Percentiles rank a stretch among this genome's conserved stretches.
phyloP scores from a whole-genome alignment of 2,888 invertebrate genomes.

The Celastrina argiolus region DNA sequence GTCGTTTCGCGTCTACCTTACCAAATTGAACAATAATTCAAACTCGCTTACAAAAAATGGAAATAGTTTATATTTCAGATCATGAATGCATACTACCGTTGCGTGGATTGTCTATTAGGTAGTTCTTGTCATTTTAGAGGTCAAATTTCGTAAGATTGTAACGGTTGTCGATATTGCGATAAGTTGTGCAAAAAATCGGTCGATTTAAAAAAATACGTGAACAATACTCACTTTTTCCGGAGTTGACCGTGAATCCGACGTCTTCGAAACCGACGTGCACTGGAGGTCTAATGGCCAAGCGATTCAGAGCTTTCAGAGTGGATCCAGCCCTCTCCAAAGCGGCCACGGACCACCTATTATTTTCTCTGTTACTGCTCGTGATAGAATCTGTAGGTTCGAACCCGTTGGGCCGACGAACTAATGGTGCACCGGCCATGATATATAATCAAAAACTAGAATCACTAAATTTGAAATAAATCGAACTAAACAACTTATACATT shows the following conservation, averaged over 20 bases:
- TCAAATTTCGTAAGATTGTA: neutral
- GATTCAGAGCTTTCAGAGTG: conserved; percentile 71
- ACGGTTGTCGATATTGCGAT: neutral
- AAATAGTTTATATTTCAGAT: neutral
- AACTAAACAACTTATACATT: conserved; percentile 5
- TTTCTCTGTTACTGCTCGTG: conserved; percentile 32
- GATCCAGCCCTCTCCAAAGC: conserved; percentile 70
- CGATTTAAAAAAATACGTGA: neutral
- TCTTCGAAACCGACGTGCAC: conserved; percentile 80
- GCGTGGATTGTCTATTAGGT: neutral
- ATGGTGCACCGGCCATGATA: neutral
- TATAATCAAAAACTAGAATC: neutral
- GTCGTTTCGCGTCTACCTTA: too few relatives aligned
- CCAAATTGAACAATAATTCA: too few relatives aligned
- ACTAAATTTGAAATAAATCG: neutral
- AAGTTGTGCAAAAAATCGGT: neutral
- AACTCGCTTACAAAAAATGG: too few relatives aligned
- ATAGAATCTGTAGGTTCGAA: conserved; percentile 12
- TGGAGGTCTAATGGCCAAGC: conserved; percentile 77
- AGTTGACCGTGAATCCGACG: conserved; percentile 71
- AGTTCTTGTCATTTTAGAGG: conserved; percentile 3
- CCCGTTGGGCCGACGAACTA: neutral
- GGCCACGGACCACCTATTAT: conserved; percentile 64
- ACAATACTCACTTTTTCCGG: conserved; percentile 54
- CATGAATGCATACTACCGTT: neutral